Evolutionary conservation across 2,888 invertebrate genomes (phyloP), one percentile per base, ranked within the genome.

Genomic region (Bellardia bayeri): DNA sequence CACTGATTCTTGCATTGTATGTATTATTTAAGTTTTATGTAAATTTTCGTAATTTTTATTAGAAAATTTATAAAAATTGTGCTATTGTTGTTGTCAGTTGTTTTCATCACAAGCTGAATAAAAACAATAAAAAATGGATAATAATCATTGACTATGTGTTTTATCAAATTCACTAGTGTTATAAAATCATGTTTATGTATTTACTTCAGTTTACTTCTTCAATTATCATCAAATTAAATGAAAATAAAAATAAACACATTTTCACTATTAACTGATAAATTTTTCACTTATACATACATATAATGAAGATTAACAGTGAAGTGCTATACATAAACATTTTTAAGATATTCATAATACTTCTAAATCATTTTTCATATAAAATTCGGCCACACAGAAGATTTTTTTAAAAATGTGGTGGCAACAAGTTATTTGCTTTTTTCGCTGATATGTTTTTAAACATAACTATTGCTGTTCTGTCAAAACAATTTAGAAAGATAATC

Each of bases 21-120:
- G 49, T 66, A 82, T 85, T 80, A 82, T 85, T 75, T 82, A 7
- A 33, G 61, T 61, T 72, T 71, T 14, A 81, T 42, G 54, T 42
- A 42, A 54, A 63, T 64, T 76, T 76, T 51, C 14, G 8, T 9
- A 40, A 68, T 33, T 45, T 68, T 16, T 23, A 23, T 23, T 45
- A 45, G 5, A 40, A 11, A 14, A 30, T 76, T 66, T 66, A 66
- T 66, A 14, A n/a, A 54, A 45, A 56, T 45, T 68, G 16, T 13
- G 45, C 13, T 69, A 30, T 14, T 54, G 64, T 16, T 64, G 40
- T 11, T 76, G 16, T 13, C 6, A 42, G 42, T 42, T 23, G 40
- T 54, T 40, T 51, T 64, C n/a, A 63, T 64, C 37, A 40, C 58
- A 37, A 37, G 37, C 37, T 37, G 37, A 4, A 37, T 7, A 33